Conservation (phyloP, 2,797 vertebrate genomes). For the Mormyrops attenuatus region DNA sequence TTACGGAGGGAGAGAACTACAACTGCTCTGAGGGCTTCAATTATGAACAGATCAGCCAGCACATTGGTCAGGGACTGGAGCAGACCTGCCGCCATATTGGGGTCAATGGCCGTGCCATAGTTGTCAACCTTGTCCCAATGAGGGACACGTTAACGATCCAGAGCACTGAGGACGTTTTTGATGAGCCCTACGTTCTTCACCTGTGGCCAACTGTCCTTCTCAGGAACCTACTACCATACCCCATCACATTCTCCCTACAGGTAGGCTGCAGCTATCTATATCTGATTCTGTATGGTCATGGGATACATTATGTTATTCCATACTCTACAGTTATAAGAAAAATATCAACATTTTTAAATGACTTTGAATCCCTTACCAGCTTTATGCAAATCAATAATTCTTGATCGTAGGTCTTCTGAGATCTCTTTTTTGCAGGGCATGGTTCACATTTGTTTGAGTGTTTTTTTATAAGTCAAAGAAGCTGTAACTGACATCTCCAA, state of each 20-base stretch:
- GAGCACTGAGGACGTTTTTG: slow-evolving; percentile 73
- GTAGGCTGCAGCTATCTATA: not conserved
- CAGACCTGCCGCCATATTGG: slow-evolving; percentile 66
- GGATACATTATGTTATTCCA: not conserved
- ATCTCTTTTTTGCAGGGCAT: not conserved
- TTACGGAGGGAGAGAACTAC: slow-evolving; percentile 58
- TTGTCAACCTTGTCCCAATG: slow-evolving; percentile 80
- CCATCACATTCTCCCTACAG: slow-evolving; percentile 68
- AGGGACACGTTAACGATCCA: slow-evolving; percentile 72
- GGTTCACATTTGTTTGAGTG: not conserved
- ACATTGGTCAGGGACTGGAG: slow-evolving; percentile 59
- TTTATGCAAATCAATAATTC: not conserved
- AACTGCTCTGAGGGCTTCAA: slow-evolving; percentile 77
- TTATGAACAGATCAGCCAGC: slow-evolving; percentile 75
- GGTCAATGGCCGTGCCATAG: slow-evolving; percentile 59
- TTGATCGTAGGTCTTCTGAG: not conserved
- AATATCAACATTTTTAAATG: no score
- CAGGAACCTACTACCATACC: slow-evolving; percentile 85
- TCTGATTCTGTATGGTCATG: not conserved
- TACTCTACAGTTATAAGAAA: not conserved
- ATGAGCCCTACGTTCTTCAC: slow-evolving; percentile 84
- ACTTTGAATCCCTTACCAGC: not conserved
- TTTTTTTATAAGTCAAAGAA: not conserved
- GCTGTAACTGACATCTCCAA: not conserved
- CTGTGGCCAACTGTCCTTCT: slow-evolving; percentile 88